These are phyloP conservation scores for Thecophora atra DNA, from an alignment of 2,888 invertebrate genomes.

Conservation along the genomic window DNA sequence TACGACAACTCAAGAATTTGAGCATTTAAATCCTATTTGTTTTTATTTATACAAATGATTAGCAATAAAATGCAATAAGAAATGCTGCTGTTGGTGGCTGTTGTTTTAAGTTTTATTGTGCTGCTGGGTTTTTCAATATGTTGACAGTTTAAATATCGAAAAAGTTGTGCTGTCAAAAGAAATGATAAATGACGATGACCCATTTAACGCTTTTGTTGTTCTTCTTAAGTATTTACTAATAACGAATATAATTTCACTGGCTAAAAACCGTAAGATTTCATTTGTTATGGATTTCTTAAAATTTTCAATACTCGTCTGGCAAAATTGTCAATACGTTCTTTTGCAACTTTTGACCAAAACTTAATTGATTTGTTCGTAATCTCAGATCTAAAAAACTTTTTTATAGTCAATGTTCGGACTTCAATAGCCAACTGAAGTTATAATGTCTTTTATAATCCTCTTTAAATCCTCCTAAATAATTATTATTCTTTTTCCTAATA, in stretches of 20 bases:
- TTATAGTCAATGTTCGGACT: no score
- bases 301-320: no score
- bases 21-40: not conserved
- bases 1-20: not conserved
- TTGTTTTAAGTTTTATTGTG: not conserved
- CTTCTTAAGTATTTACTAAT: not conserved
- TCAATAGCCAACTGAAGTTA: no score
- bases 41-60: not conserved
- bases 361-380: no score
- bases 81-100: not conserved
- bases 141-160: no score
- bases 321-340: no score
- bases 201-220: constrained; percentile 30
- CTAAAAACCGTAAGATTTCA: not conserved
- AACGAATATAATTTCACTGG: not conserved
- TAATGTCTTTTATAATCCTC: no score
- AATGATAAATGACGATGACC: constrained; percentile 49
- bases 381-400: no score
- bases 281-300: not conserved
- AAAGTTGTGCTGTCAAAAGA: constrained; percentile 32
- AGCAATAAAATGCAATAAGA: not conserved
- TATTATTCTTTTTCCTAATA: no score
- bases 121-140: not conserved
- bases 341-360: no score
- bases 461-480: no score